These are phyloP conservation scores for Triplophysa dalaica DNA, from an alignment of 2,113 vertebrate species.

Conservation along the genomic window DNA sequence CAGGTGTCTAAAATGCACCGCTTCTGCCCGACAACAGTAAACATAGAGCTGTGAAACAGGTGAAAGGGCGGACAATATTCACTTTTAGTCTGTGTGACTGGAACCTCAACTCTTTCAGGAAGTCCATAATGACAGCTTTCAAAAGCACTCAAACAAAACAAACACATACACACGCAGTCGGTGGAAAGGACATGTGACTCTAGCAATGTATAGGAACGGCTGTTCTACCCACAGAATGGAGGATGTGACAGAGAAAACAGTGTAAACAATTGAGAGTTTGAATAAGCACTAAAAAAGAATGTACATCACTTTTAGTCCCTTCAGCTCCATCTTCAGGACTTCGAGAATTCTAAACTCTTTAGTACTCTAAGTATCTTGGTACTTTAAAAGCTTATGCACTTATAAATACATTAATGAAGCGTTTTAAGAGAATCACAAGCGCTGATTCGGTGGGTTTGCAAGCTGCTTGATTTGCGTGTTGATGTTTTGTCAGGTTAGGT, in stretches of 20 bases:
- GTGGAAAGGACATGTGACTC: background rate
- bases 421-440: too few relatives aligned
- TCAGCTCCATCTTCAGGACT: background rate
- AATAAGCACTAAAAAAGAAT: background rate
- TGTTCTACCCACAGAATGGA: background rate
- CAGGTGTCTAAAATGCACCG: background rate
- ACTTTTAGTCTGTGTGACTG: constrained; percentile 16
- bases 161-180: constrained; percentile 20
- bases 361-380: too few relatives aligned
- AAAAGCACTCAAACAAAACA: constrained; percentile 31
- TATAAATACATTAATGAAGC: too few relatives aligned
- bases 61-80: background rate
- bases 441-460: too few relatives aligned
- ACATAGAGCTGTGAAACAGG: background rate
- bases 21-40: constrained; percentile 15
- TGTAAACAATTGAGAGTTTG: background rate
- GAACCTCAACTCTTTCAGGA: constrained; percentile 8
- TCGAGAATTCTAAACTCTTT: too few relatives aligned
- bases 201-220: background rate
- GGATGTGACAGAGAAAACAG: background rate
- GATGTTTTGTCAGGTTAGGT: too few relatives aligned
- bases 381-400: too few relatives aligned
- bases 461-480: too few relatives aligned
- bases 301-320: background rate
- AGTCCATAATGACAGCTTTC: constrained; percentile 38